Percentiles rank a stretch among this genome's conserved stretches.
phyloP scores from a whole-genome alignment of 1,140 invertebrate species.

The Panagrolaimus sp. region DNA sequence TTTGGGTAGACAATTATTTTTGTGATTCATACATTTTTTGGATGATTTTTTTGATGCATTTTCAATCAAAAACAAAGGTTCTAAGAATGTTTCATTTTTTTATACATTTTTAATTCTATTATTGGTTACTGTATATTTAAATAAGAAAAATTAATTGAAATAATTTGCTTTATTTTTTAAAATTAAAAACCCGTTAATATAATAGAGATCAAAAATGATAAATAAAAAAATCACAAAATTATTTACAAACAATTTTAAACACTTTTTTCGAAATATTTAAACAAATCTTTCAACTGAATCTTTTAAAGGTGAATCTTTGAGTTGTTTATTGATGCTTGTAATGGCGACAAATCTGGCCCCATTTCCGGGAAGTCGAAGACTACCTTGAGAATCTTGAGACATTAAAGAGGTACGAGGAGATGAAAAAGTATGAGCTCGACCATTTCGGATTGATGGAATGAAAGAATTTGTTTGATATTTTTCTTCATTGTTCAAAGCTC shows the following conservation, averaged over 20 bases:
- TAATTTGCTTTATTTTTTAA: slow-evolving; percentile 79
- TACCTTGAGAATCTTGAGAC: background rate
- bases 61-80: no score
- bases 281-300: slow-evolving; percentile 13
- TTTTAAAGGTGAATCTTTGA: slow-evolving; percentile 63
- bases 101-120: no score
- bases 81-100: no score
- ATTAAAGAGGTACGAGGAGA: background rate
- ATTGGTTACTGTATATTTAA: no score
- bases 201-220: slow-evolving; percentile 1
- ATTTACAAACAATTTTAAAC: slow-evolving; percentile 66
- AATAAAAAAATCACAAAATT: background rate
- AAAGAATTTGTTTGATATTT: slow-evolving; percentile 17
- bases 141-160: slow-evolving; percentile 85
- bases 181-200: background rate
- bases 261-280: slow-evolving; percentile 62
- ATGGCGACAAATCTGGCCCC: background rate
- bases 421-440: slow-evolving; percentile 36
- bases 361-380: background rate
- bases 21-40: no score
- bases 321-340: background rate
- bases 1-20: no score
- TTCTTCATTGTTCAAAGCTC: slow-evolving; percentile 15
- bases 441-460: slow-evolving; percentile 35
- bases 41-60: no score